A percentile compares a stretch with the other conserved stretches of the same genome.
Evolutionary conservation across 2,888 invertebrate species (phyloP).

Genomic region (Caenorhabditis japonica): DNA sequence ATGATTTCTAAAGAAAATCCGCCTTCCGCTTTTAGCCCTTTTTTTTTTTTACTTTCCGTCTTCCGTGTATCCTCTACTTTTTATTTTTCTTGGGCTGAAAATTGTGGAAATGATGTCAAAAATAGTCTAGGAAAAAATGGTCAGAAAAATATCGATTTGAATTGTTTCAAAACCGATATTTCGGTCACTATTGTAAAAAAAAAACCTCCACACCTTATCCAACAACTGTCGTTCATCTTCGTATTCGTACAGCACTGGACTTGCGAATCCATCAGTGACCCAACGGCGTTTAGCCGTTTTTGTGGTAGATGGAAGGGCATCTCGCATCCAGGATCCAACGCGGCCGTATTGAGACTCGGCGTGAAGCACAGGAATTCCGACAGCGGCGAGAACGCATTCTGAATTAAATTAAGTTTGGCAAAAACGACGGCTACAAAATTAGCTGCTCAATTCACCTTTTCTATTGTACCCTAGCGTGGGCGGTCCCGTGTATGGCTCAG

Average conservation of each 20-base stretch:
- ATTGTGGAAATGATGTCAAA: too few species aligned
- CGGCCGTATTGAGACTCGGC: slow-evolving; percentile 76
- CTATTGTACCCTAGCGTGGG: slow-evolving; percentile 74
- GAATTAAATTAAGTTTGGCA: slow-evolving; percentile 5
- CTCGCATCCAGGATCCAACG: slow-evolving; percentile 76
- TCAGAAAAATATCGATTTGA: too few species aligned
- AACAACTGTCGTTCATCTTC: slow-evolving; percentile 71
- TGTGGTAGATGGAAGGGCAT: slow-evolving; percentile 64
- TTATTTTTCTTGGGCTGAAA: too few species aligned
- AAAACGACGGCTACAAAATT: too few species aligned
- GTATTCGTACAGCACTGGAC: slow-evolving; percentile 77
- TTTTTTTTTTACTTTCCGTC: too few species aligned
- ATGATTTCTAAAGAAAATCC: too few species aligned
- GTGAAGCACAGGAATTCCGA: slow-evolving; percentile 77
- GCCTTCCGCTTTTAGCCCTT: too few species aligned
- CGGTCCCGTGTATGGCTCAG: slow-evolving; percentile 72
- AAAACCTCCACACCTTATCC: slow-evolving; percentile 73
- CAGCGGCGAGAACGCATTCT: slow-evolving; percentile 76
- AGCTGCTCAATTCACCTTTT: slow-evolving; percentile 39
- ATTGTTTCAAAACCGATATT: too few species aligned
- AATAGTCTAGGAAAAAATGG: too few species aligned
- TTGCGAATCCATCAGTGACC: slow-evolving; percentile 76
- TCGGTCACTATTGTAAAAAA: too few species aligned
- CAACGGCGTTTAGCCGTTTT: slow-evolving; percentile 69
- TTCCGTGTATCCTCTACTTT: too few species aligned